A percentile compares a stretch with the other conserved stretches of the same genome.
These are phyloP conservation scores for Columbina picui DNA, from an alignment of 2,113 vertebrate genomes.

Conservation along the genomic window DNA sequence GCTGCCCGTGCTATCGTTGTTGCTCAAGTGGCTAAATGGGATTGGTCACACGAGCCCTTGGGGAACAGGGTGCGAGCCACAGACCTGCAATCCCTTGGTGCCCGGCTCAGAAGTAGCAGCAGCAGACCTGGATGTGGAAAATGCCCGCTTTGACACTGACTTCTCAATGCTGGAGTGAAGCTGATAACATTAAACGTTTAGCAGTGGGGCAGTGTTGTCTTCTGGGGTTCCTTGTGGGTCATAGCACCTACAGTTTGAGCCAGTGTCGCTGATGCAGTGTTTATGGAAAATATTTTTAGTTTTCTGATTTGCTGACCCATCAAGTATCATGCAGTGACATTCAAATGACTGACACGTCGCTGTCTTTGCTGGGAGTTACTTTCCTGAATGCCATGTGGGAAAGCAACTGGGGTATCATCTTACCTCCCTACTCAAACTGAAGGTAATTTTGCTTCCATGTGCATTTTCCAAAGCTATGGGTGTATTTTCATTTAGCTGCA, in stretches of 20 bases:
- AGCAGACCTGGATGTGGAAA: neutral
- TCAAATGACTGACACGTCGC: accelerated
- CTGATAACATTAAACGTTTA: accelerated
- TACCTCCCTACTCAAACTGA: neutral
- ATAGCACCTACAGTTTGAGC: neutral
- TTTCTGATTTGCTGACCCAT: no score
- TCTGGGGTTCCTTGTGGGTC: accelerated
- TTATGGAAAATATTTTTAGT: neutral
- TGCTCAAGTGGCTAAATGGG: neutral
- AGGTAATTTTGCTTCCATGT: accelerated
- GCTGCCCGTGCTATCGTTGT: neutral
- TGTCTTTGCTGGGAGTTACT: neutral
- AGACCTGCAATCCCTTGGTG: neutral
- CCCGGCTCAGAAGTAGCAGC: neutral
- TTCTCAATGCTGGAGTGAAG: neutral
- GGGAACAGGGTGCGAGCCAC: neutral
- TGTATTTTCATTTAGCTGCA: neutral
- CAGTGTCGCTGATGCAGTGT: accelerated
- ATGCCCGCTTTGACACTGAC: neutral
- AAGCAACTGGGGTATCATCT: accelerated
- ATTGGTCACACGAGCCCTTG: neutral
- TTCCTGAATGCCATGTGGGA: accelerated
- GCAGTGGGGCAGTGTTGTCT: neutral
- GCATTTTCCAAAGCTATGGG: neutral
- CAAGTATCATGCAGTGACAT: accelerated